Base-by-base conservation (phyloP, 2,113 vertebrate genomes). In the Passer montanus region DNA sequence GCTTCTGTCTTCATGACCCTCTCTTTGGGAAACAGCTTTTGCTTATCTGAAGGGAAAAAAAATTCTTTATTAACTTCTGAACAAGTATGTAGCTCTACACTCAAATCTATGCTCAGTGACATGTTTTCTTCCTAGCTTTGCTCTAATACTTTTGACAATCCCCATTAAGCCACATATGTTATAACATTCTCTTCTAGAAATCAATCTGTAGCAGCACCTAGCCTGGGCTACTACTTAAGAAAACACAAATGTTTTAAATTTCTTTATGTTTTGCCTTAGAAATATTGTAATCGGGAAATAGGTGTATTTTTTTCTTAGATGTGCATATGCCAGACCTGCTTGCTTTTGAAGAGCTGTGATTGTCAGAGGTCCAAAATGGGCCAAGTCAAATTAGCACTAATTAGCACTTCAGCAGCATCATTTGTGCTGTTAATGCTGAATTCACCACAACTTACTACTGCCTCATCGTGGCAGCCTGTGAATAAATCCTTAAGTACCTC, bases 381-480 rank as follows among this genome's bases (percentile, higher is more conserved):
- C 89, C 69, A 89, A 87, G 74, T 87, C 87, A 87, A 79, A 95
- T 96, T 95, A 96, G 49, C 64, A 64, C 20, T 92, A 94, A 92
- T 96, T 94, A 94, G 69, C 84, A 75, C 73, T 93, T 87, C 81
- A 79, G 58, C 81, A 89, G 58, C 89, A 90, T 96, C 80, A 50
- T 95, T 93, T 94, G 66, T 87, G 81, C 84, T 76, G 80, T 82
- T 85, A 94, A 64, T 94, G 76, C 84, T n/a, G 58, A 53, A 31
- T 76, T 94, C 89, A 94, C 80, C 69, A 95, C 95, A 97, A 96
- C 95, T 94, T 95, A 95, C 95, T 97, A 96, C 93, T 97, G 95
- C 95, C 96, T 97, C 95, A 73, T 95, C 88, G 96, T 97, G 96
- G 96, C 87, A 94, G 95, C 62, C 81, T 87, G 89, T 79, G 96